phyloP scores from a whole-genome alignment of 64 coral and sea anemone genomes.

The Pachyseris speciosa region DNA sequence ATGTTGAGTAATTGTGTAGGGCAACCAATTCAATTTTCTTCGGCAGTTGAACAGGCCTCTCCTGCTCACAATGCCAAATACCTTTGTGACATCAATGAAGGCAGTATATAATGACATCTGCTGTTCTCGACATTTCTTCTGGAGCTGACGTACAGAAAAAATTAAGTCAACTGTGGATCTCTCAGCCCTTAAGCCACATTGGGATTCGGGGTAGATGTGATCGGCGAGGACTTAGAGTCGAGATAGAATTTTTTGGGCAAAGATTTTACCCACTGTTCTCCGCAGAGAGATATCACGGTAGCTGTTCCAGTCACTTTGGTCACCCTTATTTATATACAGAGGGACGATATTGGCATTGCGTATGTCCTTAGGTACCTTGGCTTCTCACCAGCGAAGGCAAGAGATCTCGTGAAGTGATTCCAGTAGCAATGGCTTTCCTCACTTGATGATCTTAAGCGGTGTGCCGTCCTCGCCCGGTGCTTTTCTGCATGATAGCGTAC shows the following conservation, averaged over 20 bases:
- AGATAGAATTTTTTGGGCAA: too few relatives aligned
- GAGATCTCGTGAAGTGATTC: neutral
- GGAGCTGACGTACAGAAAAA: too few relatives aligned
- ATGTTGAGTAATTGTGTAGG: too few relatives aligned
- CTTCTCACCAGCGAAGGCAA: neutral
- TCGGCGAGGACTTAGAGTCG: neutral
- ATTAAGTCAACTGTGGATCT: constrained; percentile 16
- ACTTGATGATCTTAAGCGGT: neutral
- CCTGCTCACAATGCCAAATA: too few relatives aligned
- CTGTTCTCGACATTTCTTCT: too few relatives aligned
- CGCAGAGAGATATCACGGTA: constrained; percentile 31
- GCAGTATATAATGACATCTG: neutral
- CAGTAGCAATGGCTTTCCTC: neutral
- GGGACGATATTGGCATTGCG: neutral
- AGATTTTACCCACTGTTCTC: constrained; percentile 14
- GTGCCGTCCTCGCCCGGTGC: neutral
- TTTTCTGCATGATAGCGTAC: too few relatives aligned
- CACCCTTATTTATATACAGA: neutral
- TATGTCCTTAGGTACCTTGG: neutral
- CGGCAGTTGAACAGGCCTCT: too few relatives aligned
- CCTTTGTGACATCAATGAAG: too few relatives aligned
- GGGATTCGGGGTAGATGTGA: neutral
- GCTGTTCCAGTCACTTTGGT: neutral
- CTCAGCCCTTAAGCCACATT: constrained; percentile 3
- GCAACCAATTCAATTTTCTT: too few relatives aligned